phyloP scores from a whole-genome alignment of 2,113 vertebrate genomes.

The Conger conger region DNA sequence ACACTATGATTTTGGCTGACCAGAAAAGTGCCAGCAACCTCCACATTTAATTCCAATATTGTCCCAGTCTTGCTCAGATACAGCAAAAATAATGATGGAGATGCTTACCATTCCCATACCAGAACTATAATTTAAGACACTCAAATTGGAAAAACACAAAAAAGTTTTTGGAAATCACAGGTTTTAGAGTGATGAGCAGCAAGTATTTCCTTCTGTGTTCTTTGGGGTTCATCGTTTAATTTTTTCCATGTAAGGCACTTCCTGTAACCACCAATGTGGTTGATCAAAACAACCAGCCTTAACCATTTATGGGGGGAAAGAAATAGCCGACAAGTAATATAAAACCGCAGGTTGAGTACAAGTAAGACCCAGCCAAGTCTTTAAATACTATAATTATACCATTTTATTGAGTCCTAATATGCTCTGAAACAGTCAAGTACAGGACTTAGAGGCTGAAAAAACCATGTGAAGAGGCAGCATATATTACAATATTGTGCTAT shows the following conservation, averaged over 20 bases:
- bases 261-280: background rate
- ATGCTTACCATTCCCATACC: background rate
- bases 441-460: background rate
- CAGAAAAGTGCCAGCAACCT: background rate
- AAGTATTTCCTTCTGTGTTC: background rate
- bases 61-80: background rate
- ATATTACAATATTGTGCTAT: background rate
- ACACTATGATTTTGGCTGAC: background rate
- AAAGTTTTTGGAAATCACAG: too few species aligned
- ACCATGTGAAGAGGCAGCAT: background rate
- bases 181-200: background rate
- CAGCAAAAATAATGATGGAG: background rate
- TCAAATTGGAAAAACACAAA: background rate
- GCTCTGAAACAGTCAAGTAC: background rate
- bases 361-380: background rate
- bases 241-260: background rate
- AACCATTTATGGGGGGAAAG: background rate
- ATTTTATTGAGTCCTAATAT: background rate
- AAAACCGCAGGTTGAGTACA: background rate
- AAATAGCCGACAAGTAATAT: background rate
- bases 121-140: background rate
- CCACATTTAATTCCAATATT: background rate
- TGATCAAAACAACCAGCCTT: background rate
- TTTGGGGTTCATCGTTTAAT: background rate
- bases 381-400: constrained; percentile 2